phyloP scores from a whole-genome alignment of 2,797 vertebrate genomes.

The Parauchenoglanis ngamensis region DNA sequence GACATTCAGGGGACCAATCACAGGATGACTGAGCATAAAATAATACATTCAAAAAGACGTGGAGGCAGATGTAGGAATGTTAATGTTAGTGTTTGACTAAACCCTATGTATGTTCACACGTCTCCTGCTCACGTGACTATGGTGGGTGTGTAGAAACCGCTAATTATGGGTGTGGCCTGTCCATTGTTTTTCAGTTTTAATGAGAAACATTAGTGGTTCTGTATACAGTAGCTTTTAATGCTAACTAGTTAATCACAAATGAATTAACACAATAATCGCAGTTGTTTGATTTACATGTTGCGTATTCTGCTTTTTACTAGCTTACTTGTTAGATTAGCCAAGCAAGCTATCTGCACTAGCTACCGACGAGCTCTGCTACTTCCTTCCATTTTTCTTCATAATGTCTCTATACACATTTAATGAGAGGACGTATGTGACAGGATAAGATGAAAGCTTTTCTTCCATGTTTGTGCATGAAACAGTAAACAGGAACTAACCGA shows the following conservation, averaged over 20 bases:
- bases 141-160: too few relatives aligned
- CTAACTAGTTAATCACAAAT: background rate
- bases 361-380: background rate
- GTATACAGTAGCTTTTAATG: background rate
- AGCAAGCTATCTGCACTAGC: background rate
- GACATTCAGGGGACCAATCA: background rate
- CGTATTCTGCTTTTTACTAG: background rate
- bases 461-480: background rate
- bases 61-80: background rate
- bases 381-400: background rate
- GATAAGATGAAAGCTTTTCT: background rate
- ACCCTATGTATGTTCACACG: too few relatives aligned
- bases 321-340: background rate
- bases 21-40: background rate
- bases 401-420: background rate
- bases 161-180: background rate
- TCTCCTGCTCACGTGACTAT: background rate
- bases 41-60: background rate
- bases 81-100: background rate
- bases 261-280: background rate
- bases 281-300: background rate
- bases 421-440: background rate
- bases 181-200: background rate
- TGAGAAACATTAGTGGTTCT: background rate
- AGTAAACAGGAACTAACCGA: too few relatives aligned